Base-by-base conservation (phyloP, 2,888 invertebrate species). In the Acronicta psi region DNA sequence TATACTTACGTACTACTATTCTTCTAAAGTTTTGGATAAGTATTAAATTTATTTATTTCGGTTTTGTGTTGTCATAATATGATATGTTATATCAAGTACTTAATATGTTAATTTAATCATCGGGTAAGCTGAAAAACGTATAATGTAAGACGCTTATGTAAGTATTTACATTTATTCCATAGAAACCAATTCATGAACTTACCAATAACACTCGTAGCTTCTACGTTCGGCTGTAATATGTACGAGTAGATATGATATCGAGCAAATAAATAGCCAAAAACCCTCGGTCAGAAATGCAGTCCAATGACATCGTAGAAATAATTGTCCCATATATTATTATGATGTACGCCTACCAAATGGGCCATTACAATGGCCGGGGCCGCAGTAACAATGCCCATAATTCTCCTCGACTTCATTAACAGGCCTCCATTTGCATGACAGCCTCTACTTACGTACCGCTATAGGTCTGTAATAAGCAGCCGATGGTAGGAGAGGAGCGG, bases 391-490 rank as follows among this genome's bases (percentile, higher is more conserved):
- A 93, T 89, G 88, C 83, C 92, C 88, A 93, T 93, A 93, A 93
- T 92, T 93, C 93, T 92, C 89, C 85, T 88, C 87, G 90, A 88
- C 92, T 93, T 93, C 93, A 93, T 93, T 93, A 93, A 90, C 93
- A 93, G 93, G 89, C 92, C 88, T 90, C 93, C 93, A 93, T 93
- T 93, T 93, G 93, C 93, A 93, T 93, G 93, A 92, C 92, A 93
- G 86, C 84, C 85, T 83, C 84, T 75, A 87, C 81, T 81, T 85
- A 84, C 79, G 79, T 84, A 87, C 81, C 84, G 71, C 83, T 86
- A 86, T 84, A 90, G 84, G 56, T 83, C 83, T 77, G 84, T 86
- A 87, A 87, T 88, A 89, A 89, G 83, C 85, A 77, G 70, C 77
- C 77, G 79, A 82, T 67, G 69, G 62, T 67, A 65, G 60, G 80